Base-by-base conservation (phyloP, 2,797 vertebrate species). In the Atherinosoma microstoma region DNA sequence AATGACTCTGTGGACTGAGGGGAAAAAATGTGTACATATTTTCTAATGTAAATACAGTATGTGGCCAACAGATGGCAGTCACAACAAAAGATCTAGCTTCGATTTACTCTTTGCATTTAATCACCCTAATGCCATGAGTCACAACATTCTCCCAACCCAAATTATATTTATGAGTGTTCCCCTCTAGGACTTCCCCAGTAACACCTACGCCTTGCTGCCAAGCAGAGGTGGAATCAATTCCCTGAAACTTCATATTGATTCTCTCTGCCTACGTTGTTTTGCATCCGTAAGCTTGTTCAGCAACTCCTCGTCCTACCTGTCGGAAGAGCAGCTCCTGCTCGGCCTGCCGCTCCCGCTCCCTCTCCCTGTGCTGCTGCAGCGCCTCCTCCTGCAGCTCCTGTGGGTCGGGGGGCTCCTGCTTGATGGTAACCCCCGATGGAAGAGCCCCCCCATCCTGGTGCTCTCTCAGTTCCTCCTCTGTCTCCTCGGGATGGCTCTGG, bases 401-500 rank as follows among this genome's bases (percentile, higher is more conserved):
- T 0, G 85, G 91, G 86, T 98, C 98, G 0, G 93, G 91, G 38
- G 97, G 97, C 75, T 99, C 98, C 90, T 99, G 98, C 85, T 99
- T 99, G 81, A 99, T 95, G 75, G 95, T 96, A 82, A 98, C 91
- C 70, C 95, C 89, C 0, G 78, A 88, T 3, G 84, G 87, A 80
- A 96, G 80, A 3, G 61, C 47, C 20, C 95, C 96, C 24, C 94
- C 91, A 15, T 96, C 96, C 90, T 99, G 98, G 88, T 99, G 98
- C 86, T 99, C 98, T 5, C 97, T 92, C 59, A 99, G 94, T 92
- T 99, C 98, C 90, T 99, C 98, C 91, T 99, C 98, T 0, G 98
- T 99, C 94, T 99, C 98, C 94, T 99, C 98, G 0, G 98, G 98
- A 92, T 99, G 98, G 90, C 97, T 99, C 94, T 99, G 98, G 27